Conservation (phyloP, 92 coral and sea anemone genomes). For the Parazoanthus swiftii region DNA sequence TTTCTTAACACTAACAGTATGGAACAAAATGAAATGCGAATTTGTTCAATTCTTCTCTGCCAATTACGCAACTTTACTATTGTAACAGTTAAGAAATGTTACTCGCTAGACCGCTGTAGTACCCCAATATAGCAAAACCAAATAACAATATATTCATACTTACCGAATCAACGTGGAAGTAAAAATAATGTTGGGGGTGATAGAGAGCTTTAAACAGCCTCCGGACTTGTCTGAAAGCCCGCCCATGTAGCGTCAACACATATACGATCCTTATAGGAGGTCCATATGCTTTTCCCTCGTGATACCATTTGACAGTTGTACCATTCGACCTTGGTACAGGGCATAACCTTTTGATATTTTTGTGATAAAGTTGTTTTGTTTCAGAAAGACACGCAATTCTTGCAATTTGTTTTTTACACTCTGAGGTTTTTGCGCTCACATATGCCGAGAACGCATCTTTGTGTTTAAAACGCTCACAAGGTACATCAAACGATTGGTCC, state of each 20-base stretch:
- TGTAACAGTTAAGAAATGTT: too few relatives aligned
- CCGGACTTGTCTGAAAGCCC: too few relatives aligned
- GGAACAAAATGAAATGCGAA: too few relatives aligned
- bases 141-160: conserved; percentile 37
- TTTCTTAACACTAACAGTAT: too few relatives aligned
- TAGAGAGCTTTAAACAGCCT: conserved; percentile 28
- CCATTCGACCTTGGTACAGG: conserved; percentile 64
- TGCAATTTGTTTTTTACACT: conserved; percentile 70
- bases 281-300: conserved; percentile 63
- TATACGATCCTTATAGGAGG: conserved; percentile 82
- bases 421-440: conserved; percentile 71
- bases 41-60: too few relatives aligned
- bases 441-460: conserved; percentile 82
- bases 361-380: conserved; percentile 58
- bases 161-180: conserved; percentile 65
- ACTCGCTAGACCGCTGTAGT: too few relatives aligned
- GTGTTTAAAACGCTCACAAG: conserved; percentile 66
- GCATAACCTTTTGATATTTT: conserved; percentile 40
- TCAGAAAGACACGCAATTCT: conserved; percentile 39
- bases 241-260: conserved; percentile 52
- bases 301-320: conserved; percentile 68
- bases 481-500: conserved; percentile 60
- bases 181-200: conserved; percentile 61
- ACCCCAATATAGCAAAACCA: too few relatives aligned
- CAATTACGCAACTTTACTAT: too few relatives aligned